Evolutionary conservation across 2,888 invertebrate genomes (phyloP).

Genomic region (Tigriopus californicus): DNA sequence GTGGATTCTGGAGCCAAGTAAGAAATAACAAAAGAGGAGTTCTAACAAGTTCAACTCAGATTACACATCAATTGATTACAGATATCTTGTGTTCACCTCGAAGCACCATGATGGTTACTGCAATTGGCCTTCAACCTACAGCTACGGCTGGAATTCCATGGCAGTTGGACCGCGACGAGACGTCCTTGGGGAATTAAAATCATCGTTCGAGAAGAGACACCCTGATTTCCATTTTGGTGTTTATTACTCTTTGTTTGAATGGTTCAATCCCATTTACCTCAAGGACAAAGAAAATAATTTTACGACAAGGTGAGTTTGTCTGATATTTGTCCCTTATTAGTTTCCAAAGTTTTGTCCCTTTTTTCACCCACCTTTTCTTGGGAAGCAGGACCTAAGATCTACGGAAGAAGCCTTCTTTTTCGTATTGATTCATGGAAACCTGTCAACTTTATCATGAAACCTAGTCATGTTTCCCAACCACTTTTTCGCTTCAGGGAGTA

Average conservation of each 20-base stretch:
- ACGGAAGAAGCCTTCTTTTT: no score
- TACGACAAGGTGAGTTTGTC: slow-evolving; percentile 17
- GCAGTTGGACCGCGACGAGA: slow-evolving; percentile 39
- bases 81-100: slow-evolving; percentile 62
- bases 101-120: slow-evolving; percentile 78
- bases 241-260: slow-evolving; percentile 43
- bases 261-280: slow-evolving; percentile 64
- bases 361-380: no score
- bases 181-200: slow-evolving; percentile 17
- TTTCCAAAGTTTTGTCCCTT: no score
- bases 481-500: no score
- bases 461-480: not conserved
- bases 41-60: not conserved
- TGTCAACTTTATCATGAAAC: not conserved
- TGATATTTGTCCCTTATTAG: no score
- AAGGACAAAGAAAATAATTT: slow-evolving; percentile 33
- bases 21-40: not conserved
- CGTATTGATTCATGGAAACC: no score
- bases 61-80: slow-evolving; percentile 42
- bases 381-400: no score
- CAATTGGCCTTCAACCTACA: slow-evolving; percentile 57
- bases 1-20: slow-evolving; percentile 9
- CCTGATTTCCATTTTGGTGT: slow-evolving; percentile 19
- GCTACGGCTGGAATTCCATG: slow-evolving; percentile 65
- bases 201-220: slow-evolving; percentile 15